Conservation (phyloP, 2,888 invertebrate genomes). For the Aphidius colemani region DNA sequence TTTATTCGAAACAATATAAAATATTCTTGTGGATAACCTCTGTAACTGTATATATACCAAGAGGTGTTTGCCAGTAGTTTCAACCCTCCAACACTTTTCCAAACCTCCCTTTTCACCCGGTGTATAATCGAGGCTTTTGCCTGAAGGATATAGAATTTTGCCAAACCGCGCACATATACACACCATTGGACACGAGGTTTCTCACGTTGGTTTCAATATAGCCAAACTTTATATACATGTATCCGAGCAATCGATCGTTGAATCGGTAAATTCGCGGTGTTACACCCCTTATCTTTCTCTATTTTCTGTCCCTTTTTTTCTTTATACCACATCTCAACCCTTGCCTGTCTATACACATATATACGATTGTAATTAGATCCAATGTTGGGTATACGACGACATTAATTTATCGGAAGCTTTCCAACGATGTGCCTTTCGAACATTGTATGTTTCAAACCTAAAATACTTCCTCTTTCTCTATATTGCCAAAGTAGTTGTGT, state of each 20-base stretch:
- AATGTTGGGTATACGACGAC: conserved; percentile 10
- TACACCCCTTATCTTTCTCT: not conserved
- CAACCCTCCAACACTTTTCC: not conserved
- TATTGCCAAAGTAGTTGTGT: too few species aligned
- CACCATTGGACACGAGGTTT: conserved; percentile 11
- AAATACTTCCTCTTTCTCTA: too few species aligned
- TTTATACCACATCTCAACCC: too few species aligned
- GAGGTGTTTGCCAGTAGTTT: conserved; percentile 2
- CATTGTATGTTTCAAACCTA: conserved; percentile 3
- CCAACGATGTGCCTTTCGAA: not conserved
- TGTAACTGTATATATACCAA: not conserved
- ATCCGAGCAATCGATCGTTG: conserved; percentile 8
- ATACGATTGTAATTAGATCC: conserved; percentile 24
- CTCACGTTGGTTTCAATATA: conserved; percentile 6
- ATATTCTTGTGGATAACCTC: not conserved
- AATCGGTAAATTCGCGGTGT: conserved; percentile 3
- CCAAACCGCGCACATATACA: conserved; percentile 11
- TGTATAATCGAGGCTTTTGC: conserved; percentile 24
- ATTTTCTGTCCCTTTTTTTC: not conserved
- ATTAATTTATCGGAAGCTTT: conserved; percentile 19
- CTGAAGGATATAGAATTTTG: conserved; percentile 6
- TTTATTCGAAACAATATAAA: not conserved
- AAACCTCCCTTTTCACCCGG: conserved; percentile 1
- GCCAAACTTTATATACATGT: not conserved
- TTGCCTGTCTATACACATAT: not conserved